A percentile compares a stretch with the other conserved stretches of the same genome.
Conservation (phyloP, 2,888 invertebrate genomes). For the Bibio marci region DNA sequence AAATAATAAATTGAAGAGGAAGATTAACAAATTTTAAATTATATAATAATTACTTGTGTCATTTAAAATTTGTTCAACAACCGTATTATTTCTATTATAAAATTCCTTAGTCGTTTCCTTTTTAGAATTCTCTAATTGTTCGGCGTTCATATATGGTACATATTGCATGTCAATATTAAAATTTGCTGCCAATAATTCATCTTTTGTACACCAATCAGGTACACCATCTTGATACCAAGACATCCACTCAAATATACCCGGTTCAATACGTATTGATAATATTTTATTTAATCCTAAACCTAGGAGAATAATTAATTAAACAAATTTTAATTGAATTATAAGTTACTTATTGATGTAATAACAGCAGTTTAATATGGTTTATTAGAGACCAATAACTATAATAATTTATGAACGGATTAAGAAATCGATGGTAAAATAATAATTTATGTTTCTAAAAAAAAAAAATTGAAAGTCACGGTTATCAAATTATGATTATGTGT, state of each 20-base stretch:
- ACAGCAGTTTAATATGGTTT: too few relatives aligned
- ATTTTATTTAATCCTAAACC: constrained; percentile 38
- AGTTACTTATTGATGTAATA: too few relatives aligned
- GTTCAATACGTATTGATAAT: constrained; percentile 51
- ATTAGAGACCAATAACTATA: too few relatives aligned
- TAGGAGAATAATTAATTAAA: too few relatives aligned
- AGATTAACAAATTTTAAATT: constrained; percentile 15
- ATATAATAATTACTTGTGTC: constrained; percentile 26
- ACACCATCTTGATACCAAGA: constrained; percentile 70
- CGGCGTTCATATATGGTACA: constrained; percentile 37
- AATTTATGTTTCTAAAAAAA: too few relatives aligned
- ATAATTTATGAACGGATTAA: too few relatives aligned
- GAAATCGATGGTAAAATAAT: too few relatives aligned
- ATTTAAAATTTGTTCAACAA: constrained; percentile 38
- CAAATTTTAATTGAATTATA: too few relatives aligned
- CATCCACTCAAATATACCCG: constrained; percentile 86
- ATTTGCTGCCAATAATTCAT: constrained; percentile 54
- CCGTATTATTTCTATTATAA: constrained; percentile 42
- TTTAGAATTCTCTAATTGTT: constrained; percentile 32
- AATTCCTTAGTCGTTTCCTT: constrained; percentile 49
- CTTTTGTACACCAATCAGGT: constrained; percentile 60
- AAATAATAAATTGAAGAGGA: neutral
- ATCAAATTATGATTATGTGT: too few relatives aligned
- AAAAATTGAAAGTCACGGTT: too few relatives aligned
- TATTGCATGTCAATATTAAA: constrained; percentile 59